Conservation (phyloP, 2,113 vertebrate genomes). For the Notiomystis cincta region DNA sequence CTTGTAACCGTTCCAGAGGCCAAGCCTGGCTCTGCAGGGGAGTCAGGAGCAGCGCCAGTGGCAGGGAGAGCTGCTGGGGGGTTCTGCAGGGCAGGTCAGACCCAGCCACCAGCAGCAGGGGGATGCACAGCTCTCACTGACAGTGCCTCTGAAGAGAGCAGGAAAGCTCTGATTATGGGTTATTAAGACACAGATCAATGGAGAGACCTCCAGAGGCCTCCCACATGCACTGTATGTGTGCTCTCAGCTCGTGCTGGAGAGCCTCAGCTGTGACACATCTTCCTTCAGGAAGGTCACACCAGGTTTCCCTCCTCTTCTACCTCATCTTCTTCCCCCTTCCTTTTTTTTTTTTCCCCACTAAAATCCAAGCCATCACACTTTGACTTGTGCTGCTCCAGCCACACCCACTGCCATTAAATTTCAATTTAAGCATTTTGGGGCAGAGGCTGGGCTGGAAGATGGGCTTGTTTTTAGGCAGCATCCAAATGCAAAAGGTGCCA, state of each 20-base stretch:
- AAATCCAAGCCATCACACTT: neutral
- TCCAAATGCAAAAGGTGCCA: neutral
- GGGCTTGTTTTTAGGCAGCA: neutral
- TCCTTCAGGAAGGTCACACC: rapidly evolving
- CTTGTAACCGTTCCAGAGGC: neutral
- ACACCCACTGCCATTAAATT: neutral
- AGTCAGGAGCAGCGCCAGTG: neutral
- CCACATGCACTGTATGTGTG: neutral
- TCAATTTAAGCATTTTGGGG: neutral
- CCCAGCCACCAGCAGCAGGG: neutral
- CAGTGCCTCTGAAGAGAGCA: neutral
- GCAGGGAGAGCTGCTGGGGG: neutral
- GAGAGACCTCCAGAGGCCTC: slow-evolving; percentile 14
- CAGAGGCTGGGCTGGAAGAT: neutral
- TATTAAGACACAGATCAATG: slow-evolving; percentile 68
- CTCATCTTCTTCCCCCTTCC: neutral
- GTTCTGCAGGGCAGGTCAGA: neutral
- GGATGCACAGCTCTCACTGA: neutral
- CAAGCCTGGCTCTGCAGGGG: neutral
- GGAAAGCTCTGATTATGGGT: slow-evolving; percentile 57
- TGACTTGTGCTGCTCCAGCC: neutral
- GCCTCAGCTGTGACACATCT: neutral
- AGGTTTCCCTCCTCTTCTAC: neutral
- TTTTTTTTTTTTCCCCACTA: rapidly evolving
- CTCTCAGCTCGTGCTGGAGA: neutral